These are phyloP conservation scores for Mercenaria mercenaria DNA, from an alignment of 1,140 invertebrate species.

Conservation along the genomic window DNA sequence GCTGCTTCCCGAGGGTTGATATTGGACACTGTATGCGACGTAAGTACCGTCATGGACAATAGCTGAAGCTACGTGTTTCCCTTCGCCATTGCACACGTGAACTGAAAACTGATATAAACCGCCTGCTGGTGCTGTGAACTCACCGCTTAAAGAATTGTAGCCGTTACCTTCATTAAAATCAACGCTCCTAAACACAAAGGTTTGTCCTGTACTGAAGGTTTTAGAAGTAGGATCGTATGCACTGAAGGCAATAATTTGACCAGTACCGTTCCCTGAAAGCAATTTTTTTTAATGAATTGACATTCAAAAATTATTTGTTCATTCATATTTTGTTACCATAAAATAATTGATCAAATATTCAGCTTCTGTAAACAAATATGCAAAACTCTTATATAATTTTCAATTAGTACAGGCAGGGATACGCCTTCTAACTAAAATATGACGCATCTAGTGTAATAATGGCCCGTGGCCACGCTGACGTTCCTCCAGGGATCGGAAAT, in stretches of 20 bases:
- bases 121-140: not conserved
- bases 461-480: too few species aligned
- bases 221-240: not conserved
- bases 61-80: not conserved
- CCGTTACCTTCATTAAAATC: not conserved
- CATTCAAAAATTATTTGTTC: too few species aligned
- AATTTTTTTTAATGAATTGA: too few species aligned
- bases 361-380: too few species aligned
- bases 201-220: not conserved
- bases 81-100: not conserved
- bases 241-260: not conserved
- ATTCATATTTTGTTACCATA: too few species aligned
- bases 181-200: not conserved
- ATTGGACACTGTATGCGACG: not conserved
- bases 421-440: too few species aligned
- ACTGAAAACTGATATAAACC: constrained; percentile 2
- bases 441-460: too few species aligned
- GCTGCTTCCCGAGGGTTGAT: not conserved
- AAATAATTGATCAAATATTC: too few species aligned
- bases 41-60: not conserved
- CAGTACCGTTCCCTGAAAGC: not conserved
- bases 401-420: too few species aligned
- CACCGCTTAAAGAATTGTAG: not conserved
- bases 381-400: too few species aligned
- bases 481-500: too few species aligned